Percentiles rank a stretch among this genome's conserved stretches.
phyloP scores from a whole-genome alignment of 2,888 invertebrate species.

The Machimus rusticus region DNA sequence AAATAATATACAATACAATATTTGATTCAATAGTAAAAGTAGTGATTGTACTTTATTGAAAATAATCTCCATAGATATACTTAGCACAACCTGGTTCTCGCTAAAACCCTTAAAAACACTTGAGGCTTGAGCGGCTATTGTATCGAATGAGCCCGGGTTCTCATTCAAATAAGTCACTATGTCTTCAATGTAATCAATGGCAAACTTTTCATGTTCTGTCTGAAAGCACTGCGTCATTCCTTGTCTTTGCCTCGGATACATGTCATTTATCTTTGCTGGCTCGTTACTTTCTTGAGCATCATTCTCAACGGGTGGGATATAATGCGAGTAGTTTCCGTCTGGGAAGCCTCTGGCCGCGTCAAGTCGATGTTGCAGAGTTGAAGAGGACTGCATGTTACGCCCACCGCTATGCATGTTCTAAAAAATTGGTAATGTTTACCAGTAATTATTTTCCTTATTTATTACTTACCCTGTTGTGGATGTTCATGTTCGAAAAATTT shows the following conservation, averaged over 20 bases:
- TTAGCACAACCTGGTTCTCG: slow-evolving; percentile 69
- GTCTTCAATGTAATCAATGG: slow-evolving; percentile 70
- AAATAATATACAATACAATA: slow-evolving; percentile 7
- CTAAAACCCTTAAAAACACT: slow-evolving; percentile 74
- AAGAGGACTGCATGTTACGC: background rate
- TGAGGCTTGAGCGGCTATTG: slow-evolving; percentile 73
- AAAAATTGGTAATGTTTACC: background rate
- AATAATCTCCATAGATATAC: slow-evolving; percentile 72
- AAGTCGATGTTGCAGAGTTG: background rate
- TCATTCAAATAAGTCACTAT: slow-evolving; percentile 78
- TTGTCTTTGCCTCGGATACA: background rate
- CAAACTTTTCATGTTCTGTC: slow-evolving; percentile 60
- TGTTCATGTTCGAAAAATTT: slow-evolving; percentile 1
- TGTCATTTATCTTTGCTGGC: background rate
- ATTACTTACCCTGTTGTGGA: background rate
- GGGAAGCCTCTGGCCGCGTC: background rate
- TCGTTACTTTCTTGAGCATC: background rate
- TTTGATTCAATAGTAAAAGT: background rate
- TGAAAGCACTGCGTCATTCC: slow-evolving; percentile 32
- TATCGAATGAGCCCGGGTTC: slow-evolving; percentile 81
- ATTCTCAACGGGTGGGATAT: background rate
- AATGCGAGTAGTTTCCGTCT: background rate
- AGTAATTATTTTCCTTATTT: background rate
- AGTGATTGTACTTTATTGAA: slow-evolving; percentile 67
- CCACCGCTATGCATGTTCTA: background rate